Evolutionary conservation across 2,888 invertebrate genomes (phyloP).

Genomic region (Andrena marginata): DNA sequence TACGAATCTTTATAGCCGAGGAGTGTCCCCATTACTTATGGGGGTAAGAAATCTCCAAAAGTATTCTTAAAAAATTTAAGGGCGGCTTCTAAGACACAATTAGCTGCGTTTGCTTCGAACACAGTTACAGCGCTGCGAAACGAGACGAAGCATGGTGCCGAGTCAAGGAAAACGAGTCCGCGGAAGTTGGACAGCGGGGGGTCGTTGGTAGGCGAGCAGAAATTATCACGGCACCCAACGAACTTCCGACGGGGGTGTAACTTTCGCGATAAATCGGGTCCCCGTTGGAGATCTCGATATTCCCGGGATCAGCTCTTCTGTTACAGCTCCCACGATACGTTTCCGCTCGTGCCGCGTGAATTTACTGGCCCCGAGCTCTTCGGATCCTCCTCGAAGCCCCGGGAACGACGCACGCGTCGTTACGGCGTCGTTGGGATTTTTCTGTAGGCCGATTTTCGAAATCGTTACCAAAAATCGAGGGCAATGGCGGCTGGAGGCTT

Average conservation of each 20-base stretch:
- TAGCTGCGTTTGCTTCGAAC: constrained; percentile 12
- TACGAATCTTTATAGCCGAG: too few species aligned
- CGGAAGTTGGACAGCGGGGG: background rate
- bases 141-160: constrained; percentile 9
- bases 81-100: background rate
- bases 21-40: too few species aligned
- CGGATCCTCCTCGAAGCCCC: background rate
- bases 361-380: constrained; percentile 22
- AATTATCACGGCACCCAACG: constrained; percentile 8
- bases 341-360: background rate
- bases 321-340: constrained; percentile 16
- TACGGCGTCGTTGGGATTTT: background rate
- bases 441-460: too few species aligned
- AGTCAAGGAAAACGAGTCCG: background rate
- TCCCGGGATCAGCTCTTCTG: constrained; percentile 9
- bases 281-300: constrained; percentile 19
- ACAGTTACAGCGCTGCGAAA: background rate
- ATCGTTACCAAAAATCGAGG: too few species aligned
- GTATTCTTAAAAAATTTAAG: too few species aligned
- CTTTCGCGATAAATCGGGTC: constrained; percentile 29
- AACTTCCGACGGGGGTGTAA: constrained; percentile 19
- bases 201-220: background rate
- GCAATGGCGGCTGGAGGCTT: too few species aligned
- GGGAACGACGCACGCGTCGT: background rate
- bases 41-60: too few species aligned